These are phyloP conservation scores for Bombylius discolor DNA, from an alignment of 2,888 invertebrate genomes.

Conservation along the genomic window DNA sequence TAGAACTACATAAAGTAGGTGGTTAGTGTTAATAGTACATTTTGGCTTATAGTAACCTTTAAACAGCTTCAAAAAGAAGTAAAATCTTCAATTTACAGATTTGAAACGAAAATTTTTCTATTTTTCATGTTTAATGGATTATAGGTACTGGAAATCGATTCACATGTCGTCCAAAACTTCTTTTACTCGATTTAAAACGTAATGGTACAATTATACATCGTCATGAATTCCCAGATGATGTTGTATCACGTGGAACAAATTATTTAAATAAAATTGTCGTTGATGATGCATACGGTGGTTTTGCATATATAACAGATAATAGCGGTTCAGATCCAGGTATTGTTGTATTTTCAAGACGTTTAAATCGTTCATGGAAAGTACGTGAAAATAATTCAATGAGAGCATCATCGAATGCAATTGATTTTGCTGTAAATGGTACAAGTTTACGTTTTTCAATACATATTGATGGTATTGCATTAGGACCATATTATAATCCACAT, in stretches of 20 bases:
- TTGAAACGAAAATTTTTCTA: too few species aligned
- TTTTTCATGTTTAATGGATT: too few species aligned
- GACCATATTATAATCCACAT: constrained; percentile 42
- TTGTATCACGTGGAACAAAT: constrained; percentile 44
- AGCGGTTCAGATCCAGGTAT: constrained; percentile 55
- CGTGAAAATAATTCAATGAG: constrained; percentile 51
- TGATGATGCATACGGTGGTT: constrained; percentile 51
- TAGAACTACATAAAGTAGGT: too few species aligned
- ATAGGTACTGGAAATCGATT: background rate
- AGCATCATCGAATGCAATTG: constrained; percentile 43
- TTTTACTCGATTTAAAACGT: constrained; percentile 51
- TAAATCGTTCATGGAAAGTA: constrained; percentile 57
- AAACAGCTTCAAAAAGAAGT: too few species aligned
- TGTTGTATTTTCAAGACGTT: constrained; percentile 52
- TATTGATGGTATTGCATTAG: constrained; percentile 59
- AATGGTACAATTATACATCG: constrained; percentile 43
- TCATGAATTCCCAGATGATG: constrained; percentile 48
- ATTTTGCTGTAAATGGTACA: constrained; percentile 48
- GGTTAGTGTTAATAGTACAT: too few species aligned
- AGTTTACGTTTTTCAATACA: constrained; percentile 45
- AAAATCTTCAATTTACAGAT: too few species aligned
- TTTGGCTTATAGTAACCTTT: too few species aligned
- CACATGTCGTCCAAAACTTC: constrained; percentile 51
- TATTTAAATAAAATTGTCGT: constrained; percentile 61
- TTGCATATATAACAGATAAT: constrained; percentile 61